Evolutionary conservation across 37 sponge, comb jelly and placozoan genomes (phyloP).

Genomic region (Theonella swinhoei): DNA sequence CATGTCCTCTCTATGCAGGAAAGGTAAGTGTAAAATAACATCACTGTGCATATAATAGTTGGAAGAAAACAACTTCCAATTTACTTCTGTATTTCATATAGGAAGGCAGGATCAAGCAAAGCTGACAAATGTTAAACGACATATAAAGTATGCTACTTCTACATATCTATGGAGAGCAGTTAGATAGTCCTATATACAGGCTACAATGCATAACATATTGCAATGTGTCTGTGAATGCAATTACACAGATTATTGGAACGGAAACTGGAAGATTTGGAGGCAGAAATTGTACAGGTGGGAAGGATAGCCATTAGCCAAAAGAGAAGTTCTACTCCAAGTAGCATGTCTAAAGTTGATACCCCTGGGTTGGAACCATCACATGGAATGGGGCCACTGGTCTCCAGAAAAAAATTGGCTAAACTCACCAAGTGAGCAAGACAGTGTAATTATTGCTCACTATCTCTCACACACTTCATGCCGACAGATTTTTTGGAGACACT

Average conservation of each 20-base stretch:
- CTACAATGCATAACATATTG: background rate
- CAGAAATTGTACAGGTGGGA: background rate
- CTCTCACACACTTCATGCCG: background rate
- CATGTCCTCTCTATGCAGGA: background rate
- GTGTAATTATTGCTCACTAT: background rate
- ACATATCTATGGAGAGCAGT: background rate
- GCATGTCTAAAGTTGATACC: background rate
- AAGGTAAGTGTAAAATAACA: background rate
- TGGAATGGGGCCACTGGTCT: background rate
- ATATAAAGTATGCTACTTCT: background rate
- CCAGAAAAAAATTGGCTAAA: background rate
- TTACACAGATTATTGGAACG: background rate
- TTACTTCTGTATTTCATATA: background rate
- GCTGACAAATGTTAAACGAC: background rate
- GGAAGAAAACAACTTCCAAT: background rate
- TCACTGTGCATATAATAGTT: background rate
- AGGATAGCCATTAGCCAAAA: background rate
- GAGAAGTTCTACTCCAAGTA: background rate
- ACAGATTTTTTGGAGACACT: conserved; percentile 51
- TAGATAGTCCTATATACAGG: background rate
- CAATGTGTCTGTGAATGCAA: background rate
- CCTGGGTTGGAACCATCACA: background rate
- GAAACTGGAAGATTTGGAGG: conserved; percentile 2
- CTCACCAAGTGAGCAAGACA: background rate
- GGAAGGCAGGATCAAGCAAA: background rate